Evolutionary conservation across 2,113 vertebrate genomes (phyloP), one percentile per base, ranked within the genome.

Genomic region (Poicephalus meyeri): DNA sequence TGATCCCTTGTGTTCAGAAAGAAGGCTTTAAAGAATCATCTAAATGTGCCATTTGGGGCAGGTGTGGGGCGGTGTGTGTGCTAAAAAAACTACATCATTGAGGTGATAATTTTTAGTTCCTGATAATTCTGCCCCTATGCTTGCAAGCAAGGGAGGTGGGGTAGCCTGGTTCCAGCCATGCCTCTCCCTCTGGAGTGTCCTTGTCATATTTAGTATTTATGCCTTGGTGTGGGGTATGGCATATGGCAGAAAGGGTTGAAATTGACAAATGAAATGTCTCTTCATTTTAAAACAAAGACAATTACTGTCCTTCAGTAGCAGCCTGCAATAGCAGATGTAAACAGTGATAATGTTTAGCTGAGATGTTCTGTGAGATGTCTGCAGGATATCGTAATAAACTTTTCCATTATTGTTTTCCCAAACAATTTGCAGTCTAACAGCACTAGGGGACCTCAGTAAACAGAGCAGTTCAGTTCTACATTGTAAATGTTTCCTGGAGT

Each of bases 341-440:
- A 82, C 74, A 74, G 44, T 65, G 68, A 82, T 94, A 60, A 46
- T 35, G 55, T 66, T 80, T 80, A 58, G 58, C 66, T 73, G 66
- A 68, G 68, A 65, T 66, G 49, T 87, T 94, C 66, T 82, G 56
- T 13, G 52, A 68, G 82, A 39, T 91, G 78, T 64, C 73, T 96
- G 86, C 77, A 85, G 69, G 37, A 85, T 88, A 80, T 56, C 85
- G 60, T 58, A 82, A 82, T 86, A 82, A 80, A 85, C 41, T 79
- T 82, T 95, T 80, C 76, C 46, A 47, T 83, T 90, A 84, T 50
- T 93, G 50, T 46, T 84, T 92, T 93, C 50, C 76, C 72, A 86
- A 73, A 93, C 55, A 92, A 61, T 93, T 78, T 86, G 37, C 88
- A 94, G 37, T 70, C 76, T 93, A 66, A 58, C 74, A 86, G 46